These are phyloP conservation scores for Varanus komodoensis DNA, from an alignment of 2,113 vertebrate species.

Conservation along the genomic window DNA sequence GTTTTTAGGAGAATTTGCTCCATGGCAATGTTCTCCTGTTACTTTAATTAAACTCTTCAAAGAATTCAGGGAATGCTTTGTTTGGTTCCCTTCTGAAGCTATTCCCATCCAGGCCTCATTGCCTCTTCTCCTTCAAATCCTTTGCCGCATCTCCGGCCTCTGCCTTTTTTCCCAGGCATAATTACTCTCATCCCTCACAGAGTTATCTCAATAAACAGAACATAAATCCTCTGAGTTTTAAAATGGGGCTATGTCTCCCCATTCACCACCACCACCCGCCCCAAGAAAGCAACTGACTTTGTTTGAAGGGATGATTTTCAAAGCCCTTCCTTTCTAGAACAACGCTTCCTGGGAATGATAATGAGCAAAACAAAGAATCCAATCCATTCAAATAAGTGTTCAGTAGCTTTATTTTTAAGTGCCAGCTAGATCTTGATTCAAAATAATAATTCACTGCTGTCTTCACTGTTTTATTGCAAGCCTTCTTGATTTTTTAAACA, in stretches of 20 bases:
- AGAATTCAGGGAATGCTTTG: not conserved
- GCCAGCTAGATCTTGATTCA: not conserved
- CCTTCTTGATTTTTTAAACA: not conserved
- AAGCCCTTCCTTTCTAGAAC: not conserved
- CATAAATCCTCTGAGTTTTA: conserved; percentile 17
- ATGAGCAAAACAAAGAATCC: not conserved
- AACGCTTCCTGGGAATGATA: not conserved
- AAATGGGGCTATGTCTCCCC: not conserved
- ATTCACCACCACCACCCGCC: too few relatives aligned
- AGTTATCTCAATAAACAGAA: not conserved
- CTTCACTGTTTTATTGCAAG: not conserved
- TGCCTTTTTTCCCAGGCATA: not conserved
- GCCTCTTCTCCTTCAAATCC: conserved; percentile 26
- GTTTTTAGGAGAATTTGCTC: conserved; percentile 31
- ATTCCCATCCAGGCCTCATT: not conserved
- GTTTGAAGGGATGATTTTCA: not conserved
- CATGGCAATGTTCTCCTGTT: not conserved
- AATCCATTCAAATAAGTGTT: not conserved
- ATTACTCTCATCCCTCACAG: not conserved
- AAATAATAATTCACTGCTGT: not conserved
- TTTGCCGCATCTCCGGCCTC: not conserved
- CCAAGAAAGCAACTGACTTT: not conserved
- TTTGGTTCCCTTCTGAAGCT: not conserved
- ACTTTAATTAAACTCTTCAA: conserved; percentile 13
- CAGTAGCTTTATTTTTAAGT: not conserved